phyloP scores from a whole-genome alignment of 1,140 invertebrate genomes.

The Brachionus paranguensis region DNA sequence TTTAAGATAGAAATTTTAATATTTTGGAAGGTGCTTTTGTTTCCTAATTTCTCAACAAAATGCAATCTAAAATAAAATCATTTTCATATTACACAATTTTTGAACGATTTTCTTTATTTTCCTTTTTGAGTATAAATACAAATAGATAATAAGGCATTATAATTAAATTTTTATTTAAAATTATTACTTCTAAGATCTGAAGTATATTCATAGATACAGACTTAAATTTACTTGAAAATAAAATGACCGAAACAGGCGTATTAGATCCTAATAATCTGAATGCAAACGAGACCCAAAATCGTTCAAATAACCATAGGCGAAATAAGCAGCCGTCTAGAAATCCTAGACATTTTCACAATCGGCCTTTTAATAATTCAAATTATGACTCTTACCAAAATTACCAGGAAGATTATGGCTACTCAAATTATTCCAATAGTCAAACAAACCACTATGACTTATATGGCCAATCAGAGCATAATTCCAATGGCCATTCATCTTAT shows the following conservation, averaged over 20 bases:
- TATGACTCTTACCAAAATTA: background rate
- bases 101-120: background rate
- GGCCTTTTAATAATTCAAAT: background rate
- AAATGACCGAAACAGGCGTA: background rate
- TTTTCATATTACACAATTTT: background rate
- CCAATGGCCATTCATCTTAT: background rate
- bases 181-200: background rate
- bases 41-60: background rate
- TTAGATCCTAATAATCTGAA: background rate
- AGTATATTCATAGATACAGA: background rate
- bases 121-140: background rate
- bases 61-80: background rate
- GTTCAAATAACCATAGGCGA: background rate
- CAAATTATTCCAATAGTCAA: background rate
- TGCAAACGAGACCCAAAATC: background rate
- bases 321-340: background rate
- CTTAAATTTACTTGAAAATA: background rate
- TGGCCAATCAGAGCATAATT: background rate
- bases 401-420: background rate
- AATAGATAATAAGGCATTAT: background rate
- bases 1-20: background rate
- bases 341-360: background rate
- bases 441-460: background rate
- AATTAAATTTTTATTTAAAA: background rate
- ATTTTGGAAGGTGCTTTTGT: background rate